Evolutionary conservation across 2,113 vertebrate genomes (phyloP), one percentile per base, ranked within the genome.

Genomic region (Callipepla squamata): DNA sequence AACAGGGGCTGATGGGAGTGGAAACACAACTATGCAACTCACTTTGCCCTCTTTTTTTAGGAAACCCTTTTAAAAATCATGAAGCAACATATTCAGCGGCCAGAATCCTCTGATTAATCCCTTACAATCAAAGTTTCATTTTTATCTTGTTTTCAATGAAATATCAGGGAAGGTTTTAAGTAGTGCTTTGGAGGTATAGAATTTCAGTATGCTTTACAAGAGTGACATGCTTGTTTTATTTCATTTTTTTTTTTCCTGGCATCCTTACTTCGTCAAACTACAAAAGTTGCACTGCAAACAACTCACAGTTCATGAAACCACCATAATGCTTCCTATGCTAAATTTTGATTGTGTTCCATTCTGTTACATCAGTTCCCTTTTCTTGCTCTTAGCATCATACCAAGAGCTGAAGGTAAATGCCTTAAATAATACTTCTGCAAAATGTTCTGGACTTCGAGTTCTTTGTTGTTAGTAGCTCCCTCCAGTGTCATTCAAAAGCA

Each of bases 341-440:
- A 23, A 38, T 85, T 85, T 68, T 87, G 65, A 55, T 78, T 89
- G 14, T 72, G 28, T 74, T 63, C 30, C 34, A 19, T 40, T 85
- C 32, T 42, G 47, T 85, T 42, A 51, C 22, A 32, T 18, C 0
- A 0, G 3, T 55, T 80, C 38, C 77, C 30, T 72, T 75, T 78
- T 67, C 40, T 5, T 72, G 19, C 44, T 80, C 38, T 58, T 75
- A 50, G 16, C 85, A 40, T 77, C 76, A 45, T 26, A 90, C 44
- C 65, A 84, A 79, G 67, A 85, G 47, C 63, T 75, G 59, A 82
- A 67, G 69, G 48, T 22, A 87, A 55, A 80, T 85, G 72, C 36
- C 58, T 72, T 82, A 80, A 92, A 75, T 45, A 94, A 21, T 73
- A 76, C 66, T 91, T 76, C 63, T 73, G 72, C 50, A 82, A 94